phyloP scores from a whole-genome alignment of 2,888 invertebrate genomes.

The Macaria notata region DNA sequence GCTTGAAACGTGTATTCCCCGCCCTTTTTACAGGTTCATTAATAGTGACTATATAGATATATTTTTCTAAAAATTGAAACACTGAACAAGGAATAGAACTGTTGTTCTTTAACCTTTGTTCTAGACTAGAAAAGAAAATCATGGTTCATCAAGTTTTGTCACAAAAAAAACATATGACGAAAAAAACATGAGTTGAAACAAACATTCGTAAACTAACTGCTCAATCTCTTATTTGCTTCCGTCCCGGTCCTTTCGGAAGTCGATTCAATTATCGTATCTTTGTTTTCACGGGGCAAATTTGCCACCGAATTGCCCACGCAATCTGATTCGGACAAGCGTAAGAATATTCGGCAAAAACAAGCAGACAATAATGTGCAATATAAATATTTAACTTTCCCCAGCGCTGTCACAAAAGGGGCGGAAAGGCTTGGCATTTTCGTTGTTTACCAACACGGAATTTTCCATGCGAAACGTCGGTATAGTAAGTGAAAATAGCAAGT shows the following conservation, averaged over 20 bases:
- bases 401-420: slow-evolving; percentile 28
- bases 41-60: too few species aligned
- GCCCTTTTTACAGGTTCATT: too few species aligned
- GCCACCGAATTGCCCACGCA: slow-evolving; percentile 3
- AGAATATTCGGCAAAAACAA: slow-evolving; percentile 15
- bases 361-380: slow-evolving; percentile 27
- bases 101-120: too few species aligned
- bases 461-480: slow-evolving; percentile 36
- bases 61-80: too few species aligned
- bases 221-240: too few species aligned
- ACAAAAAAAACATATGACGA: too few species aligned
- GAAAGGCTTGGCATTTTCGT: slow-evolving; percentile 33
- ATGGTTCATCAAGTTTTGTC: too few species aligned
- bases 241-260: neutral
- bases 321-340: slow-evolving; percentile 13
- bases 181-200: too few species aligned
- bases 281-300: neutral
- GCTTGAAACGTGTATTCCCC: too few species aligned
- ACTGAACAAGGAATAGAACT: too few species aligned
- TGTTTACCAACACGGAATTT: slow-evolving; percentile 37
- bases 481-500: slow-evolving; percentile 50
- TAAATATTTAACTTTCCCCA: slow-evolving; percentile 36
- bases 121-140: too few species aligned
- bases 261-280: neutral
- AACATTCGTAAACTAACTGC: too few species aligned